A percentile compares a stretch with the other conserved stretches of the same genome.
Evolutionary conservation across 64 coral and sea anemone genomes (phyloP).

Genomic region (Montipora foliosa): DNA sequence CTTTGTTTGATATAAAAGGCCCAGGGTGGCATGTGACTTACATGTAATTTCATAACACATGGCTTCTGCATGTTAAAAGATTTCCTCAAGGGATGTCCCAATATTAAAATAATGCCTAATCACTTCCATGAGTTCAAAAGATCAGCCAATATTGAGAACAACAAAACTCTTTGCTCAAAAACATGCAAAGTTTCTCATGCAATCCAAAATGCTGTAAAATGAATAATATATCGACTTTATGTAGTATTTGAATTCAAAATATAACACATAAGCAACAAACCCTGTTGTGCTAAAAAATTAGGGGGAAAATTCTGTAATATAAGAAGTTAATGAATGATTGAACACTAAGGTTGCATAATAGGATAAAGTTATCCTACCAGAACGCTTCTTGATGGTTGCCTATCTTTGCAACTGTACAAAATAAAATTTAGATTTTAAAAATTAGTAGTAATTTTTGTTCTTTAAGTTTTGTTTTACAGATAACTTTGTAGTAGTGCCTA

Average conservation of each 20-base stretch:
- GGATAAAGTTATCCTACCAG: not conserved
- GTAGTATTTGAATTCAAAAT: too few species aligned
- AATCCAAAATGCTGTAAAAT: not conserved
- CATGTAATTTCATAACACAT: not conserved
- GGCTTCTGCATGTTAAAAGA: not conserved
- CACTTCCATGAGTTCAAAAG: slow-evolving; percentile 28
- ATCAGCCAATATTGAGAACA: slow-evolving; percentile 18
- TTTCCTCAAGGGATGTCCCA: not conserved
- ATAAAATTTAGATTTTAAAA: too few species aligned
- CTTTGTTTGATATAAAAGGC: not conserved
- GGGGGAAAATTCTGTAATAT: too few species aligned
- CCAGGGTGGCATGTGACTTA: not conserved
- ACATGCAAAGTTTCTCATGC: slow-evolving; percentile 34
- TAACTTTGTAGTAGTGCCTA: too few species aligned
- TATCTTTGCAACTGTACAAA: not conserved
- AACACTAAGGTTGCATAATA: not conserved
- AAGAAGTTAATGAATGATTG: too few species aligned
- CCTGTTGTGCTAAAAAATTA: too few species aligned
- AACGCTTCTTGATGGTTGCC: not conserved
- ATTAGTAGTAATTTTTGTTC: too few species aligned
- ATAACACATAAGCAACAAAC: too few species aligned
- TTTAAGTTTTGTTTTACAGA: too few species aligned
- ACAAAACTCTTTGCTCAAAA: slow-evolving; percentile 2
- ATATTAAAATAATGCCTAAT: slow-evolving; percentile 2
- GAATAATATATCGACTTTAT: not conserved